Evolutionary conservation across 2,888 invertebrate genomes (phyloP).

Genomic region (Hirtodrosophila trivittata): DNA sequence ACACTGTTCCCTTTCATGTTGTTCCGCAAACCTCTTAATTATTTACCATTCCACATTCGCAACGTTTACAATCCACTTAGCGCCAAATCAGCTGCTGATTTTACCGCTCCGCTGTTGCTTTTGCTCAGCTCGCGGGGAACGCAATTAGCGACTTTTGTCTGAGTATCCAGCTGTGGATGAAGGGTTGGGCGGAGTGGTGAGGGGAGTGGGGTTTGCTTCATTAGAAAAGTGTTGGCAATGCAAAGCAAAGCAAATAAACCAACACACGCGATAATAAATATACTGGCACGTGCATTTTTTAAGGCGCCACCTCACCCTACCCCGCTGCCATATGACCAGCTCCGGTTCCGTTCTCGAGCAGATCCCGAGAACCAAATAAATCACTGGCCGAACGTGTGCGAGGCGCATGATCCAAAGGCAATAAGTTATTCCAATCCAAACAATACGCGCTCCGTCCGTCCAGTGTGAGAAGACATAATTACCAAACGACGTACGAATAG

Average conservation of each 20-base stretch:
- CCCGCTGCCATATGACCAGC: slow-evolving; percentile 25
- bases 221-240: slow-evolving; percentile 28
- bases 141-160: slow-evolving; percentile 50
- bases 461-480: slow-evolving; percentile 36
- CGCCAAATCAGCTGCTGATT: slow-evolving; percentile 19
- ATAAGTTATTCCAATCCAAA: slow-evolving; percentile 51
- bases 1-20: neutral
- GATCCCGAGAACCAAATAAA: slow-evolving; percentile 47
- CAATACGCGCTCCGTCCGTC: slow-evolving; percentile 16
- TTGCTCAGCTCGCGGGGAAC: neutral
- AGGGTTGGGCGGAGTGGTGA: neutral
- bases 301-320: slow-evolving; percentile 1
- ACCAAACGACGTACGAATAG: neutral
- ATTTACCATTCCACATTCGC: slow-evolving; percentile 17
- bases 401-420: slow-evolving; percentile 36
- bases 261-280: slow-evolving; percentile 60
- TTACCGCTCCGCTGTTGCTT: neutral
- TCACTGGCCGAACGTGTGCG: slow-evolving; percentile 9
- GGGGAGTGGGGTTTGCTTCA: slow-evolving; percentile 15
- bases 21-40: slow-evolving; percentile 2
- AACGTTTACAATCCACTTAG: slow-evolving; percentile 29
- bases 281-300: slow-evolving; percentile 49
- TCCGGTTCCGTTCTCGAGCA: neutral
- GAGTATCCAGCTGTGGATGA: slow-evolving; percentile 1
- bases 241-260: slow-evolving; percentile 31